Evolutionary conservation across 2,888 invertebrate genomes (phyloP), one percentile per base, ranked within the genome.

Genomic region (Opisthograptis luteolata): DNA sequence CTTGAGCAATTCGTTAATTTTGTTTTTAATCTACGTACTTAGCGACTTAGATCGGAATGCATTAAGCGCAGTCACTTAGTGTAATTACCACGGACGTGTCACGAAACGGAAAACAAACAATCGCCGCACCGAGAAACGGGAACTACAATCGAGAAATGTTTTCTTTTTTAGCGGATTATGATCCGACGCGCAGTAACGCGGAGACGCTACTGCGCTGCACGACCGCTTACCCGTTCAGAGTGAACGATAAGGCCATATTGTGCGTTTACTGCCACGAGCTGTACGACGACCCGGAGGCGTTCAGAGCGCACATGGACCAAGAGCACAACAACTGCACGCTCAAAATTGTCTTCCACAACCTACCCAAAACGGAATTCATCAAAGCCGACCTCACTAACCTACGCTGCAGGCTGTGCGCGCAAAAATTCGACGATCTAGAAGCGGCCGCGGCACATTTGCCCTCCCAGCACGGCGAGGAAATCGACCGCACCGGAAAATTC

Each of bases 131-230:
- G 22, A n/a, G n/a, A 6, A 36, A 34, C 25, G 30, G 32, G 40
- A n/a, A 56, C 41, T 54, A 65, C 66, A 70, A 65, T 60, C 63
- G 58, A 67, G 48, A 58, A 51, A 65, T n/a, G n/a, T 73, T 85
- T 86, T 85, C 81, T 80, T 86, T 85, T 88, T 80, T 88, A 88
- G 88, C 76, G 63, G 81, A 81, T 64, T 76, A 73, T 62, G 87
- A 86, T 71, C 81, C 84, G 55, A 76, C 84, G 66, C 76, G 87
- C 60, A 65, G 73, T 57, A 89, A 89, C 76, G 87, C 87, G 57
- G 83, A 81, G 67, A 73, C 68, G 44, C 73, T 89, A 55, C 68
- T 89, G 58, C 76, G 80, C 49, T 76, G 70, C 73, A 81, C 87
- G n/a, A 88, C 87, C 55, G 88, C 87, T 20, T 85, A 81, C 62